These are phyloP conservation scores for Rhamphomyia laevipes DNA, from an alignment of 2,888 invertebrate genomes.

Conservation along the genomic window DNA sequence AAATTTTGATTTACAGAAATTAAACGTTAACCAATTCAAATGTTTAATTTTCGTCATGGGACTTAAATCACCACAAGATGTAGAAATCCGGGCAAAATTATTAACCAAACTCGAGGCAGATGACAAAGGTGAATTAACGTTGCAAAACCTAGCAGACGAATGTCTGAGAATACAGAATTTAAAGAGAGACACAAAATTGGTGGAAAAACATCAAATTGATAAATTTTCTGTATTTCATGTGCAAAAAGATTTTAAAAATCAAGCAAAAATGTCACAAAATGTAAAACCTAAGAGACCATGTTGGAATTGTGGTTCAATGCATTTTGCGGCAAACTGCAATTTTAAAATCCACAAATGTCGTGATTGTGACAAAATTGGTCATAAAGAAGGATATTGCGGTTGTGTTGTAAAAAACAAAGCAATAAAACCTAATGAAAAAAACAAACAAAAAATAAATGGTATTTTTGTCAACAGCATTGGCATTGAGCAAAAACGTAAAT, in stretches of 20 bases:
- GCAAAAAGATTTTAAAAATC: no score
- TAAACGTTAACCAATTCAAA: constrained; percentile 15
- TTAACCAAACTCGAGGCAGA: constrained; percentile 11
- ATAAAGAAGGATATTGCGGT: not conserved
- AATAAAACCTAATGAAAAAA: not conserved
- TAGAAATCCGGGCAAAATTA: constrained; percentile 13
- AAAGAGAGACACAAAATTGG: constrained; percentile 6
- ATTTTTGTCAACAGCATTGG: constrained; percentile 10
- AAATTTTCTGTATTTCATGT: no score
- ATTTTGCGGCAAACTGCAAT: constrained; percentile 4
- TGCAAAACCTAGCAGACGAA: constrained; percentile 8
- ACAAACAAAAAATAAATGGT: constrained; percentile 4
- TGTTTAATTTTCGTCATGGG: constrained; percentile 15
- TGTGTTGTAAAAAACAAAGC: not conserved
- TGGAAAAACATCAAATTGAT: no score
- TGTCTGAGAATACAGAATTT: constrained; percentile 4
- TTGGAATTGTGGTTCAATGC: constrained; percentile 4
- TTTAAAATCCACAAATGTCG: constrained; percentile 1
- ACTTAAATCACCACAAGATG: constrained; percentile 12
- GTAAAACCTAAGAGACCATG: constrained; percentile 2
- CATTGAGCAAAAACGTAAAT: constrained; percentile 10
- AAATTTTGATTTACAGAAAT: constrained; percentile 11
- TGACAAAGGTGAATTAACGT: not conserved
- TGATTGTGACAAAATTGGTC: not conserved
- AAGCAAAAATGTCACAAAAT: no score